A percentile compares a stretch with the other conserved stretches of the same genome.
phyloP scores from a whole-genome alignment of 2,113 vertebrate genomes.

The Australoheros scitulus region DNA sequence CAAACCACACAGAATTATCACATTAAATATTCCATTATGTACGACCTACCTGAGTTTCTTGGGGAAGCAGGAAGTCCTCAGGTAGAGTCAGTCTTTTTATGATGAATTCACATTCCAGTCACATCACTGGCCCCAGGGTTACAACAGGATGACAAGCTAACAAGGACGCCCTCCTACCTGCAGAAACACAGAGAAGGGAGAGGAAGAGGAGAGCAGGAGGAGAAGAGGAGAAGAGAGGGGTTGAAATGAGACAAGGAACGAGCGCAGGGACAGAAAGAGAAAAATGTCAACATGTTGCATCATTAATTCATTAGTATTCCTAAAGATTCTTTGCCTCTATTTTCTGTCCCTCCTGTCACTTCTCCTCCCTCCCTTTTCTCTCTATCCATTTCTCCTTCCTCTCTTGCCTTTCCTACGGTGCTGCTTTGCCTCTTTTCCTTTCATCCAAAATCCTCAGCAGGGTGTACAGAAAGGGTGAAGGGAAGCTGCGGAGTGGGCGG shows the following conservation, averaged over 20 bases:
- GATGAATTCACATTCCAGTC: conserved; percentile 45
- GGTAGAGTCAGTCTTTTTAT: background rate
- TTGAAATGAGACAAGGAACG: background rate
- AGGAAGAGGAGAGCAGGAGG: background rate
- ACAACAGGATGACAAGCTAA: conserved; percentile 56
- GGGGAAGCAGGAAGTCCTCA: conserved; percentile 18
- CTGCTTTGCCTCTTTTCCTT: background rate
- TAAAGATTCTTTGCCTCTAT: conserved; percentile 12
- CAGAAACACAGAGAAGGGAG: background rate
- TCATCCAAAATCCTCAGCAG: background rate
- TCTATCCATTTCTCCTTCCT: background rate
- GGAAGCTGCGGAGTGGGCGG: background rate
- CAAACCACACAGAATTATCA: background rate
- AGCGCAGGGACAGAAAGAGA: conserved; percentile 3
- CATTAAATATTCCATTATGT: background rate
- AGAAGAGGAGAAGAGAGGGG: background rate
- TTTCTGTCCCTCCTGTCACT: background rate
- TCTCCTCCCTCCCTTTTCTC: background rate
- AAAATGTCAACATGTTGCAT: conserved; percentile 68
- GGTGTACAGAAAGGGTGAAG: background rate
- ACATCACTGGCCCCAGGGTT: conserved; percentile 54
- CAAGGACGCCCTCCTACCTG: conserved; percentile 57
- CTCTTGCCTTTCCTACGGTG: background rate
- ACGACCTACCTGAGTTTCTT: conserved; percentile 32
- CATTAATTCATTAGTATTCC: conserved; percentile 60